Percentiles rank a stretch among this genome's conserved stretches.
Conservation (phyloP, 2,113 vertebrate species). For the Brachypodius melanocephalos region DNA sequence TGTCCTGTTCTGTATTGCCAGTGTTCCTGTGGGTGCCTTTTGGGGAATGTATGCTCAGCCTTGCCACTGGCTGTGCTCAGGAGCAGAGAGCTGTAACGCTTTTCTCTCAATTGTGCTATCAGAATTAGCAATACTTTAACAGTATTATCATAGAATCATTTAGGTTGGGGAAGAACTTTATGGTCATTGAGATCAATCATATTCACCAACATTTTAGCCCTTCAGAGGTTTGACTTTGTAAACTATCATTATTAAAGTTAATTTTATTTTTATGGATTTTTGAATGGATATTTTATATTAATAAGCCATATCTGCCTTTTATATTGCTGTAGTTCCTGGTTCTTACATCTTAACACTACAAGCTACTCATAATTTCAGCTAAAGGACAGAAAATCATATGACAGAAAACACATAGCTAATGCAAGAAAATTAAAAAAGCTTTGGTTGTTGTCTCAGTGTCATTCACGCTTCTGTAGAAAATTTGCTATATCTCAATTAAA, state of each 20-base stretch:
- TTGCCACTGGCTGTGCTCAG: background rate
- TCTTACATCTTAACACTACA: background rate
- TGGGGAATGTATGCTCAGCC: background rate
- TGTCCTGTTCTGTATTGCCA: background rate
- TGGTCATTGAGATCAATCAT: background rate
- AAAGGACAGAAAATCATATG: background rate
- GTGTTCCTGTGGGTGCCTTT: background rate
- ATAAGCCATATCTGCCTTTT: background rate
- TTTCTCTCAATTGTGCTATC: rapidly evolving
- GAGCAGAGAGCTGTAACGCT: background rate
- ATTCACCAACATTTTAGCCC: background rate
- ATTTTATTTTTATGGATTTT: background rate
- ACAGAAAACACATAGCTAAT: background rate
- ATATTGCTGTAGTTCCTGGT: background rate
- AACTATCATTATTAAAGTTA: rapidly evolving
- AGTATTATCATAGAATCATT: background rate
- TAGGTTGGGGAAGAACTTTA: background rate
- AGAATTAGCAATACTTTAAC: background rate
- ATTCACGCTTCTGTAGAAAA: background rate
- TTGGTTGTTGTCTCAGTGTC: background rate
- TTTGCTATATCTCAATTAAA: background rate
- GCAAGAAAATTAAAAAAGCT: background rate
- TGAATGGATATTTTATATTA: background rate
- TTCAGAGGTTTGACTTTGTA: background rate
- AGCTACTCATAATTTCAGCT: background rate